Conservation (phyloP, 2,797 vertebrate genomes). For the Trachurus trachurus region DNA sequence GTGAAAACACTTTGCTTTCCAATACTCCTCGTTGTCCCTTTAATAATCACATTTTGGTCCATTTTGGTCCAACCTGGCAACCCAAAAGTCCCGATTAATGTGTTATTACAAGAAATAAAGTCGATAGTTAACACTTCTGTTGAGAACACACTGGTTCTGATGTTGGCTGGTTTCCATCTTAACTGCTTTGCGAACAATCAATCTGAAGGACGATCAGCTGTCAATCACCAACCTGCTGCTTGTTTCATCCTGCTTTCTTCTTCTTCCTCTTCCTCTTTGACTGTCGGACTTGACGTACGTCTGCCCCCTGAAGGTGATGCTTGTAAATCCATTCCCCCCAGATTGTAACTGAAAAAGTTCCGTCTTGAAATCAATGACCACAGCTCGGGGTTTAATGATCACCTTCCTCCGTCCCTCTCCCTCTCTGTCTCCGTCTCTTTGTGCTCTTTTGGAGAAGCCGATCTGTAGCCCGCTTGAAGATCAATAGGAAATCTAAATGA, state of each 20-base stretch:
- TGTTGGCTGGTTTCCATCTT: too few species aligned
- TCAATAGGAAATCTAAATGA: slow-evolving; percentile 12
- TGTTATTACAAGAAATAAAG: background rate
- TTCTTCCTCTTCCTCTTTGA: background rate
- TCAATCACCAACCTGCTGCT: too few species aligned
- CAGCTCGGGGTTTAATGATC: background rate
- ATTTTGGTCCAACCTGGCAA: background rate
- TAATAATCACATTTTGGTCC: too few species aligned
- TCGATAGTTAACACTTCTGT: background rate
- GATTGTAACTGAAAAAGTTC: background rate
- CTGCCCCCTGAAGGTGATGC: background rate
- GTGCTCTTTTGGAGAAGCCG: background rate
- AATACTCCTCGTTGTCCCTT: too few species aligned
- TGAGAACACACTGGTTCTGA: too few species aligned
- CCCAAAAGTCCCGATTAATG: background rate
- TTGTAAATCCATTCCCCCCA: background rate
- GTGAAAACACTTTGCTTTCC: too few species aligned
- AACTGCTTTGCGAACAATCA: too few species aligned
- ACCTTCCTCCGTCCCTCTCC: background rate
- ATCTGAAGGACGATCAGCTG: too few species aligned
- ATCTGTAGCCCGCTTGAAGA: background rate
- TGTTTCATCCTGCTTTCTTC: background rate
- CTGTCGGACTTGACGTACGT: background rate
- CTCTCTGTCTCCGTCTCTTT: background rate
- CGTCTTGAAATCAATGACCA: background rate